These are phyloP conservation scores for Corvus cornix DNA, from an alignment of 2,113 vertebrate genomes.

Conservation along the genomic window DNA sequence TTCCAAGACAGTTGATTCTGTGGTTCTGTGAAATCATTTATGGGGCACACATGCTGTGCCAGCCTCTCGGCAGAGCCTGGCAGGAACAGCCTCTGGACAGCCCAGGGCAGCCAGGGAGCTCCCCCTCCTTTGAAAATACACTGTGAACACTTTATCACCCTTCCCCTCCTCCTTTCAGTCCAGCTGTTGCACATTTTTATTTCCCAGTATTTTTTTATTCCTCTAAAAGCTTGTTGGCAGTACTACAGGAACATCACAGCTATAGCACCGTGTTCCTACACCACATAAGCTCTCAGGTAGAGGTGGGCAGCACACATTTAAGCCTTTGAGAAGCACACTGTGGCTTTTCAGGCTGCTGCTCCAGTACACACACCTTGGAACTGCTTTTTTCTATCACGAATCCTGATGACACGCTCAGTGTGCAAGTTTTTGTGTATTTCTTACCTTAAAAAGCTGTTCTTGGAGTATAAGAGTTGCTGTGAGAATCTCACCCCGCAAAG, in stretches of 20 bases:
- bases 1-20: not conserved
- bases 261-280: rapidly evolving
- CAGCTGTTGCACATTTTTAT: not conserved
- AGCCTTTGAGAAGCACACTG: not conserved
- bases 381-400: rapidly evolving
- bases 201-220: not conserved
- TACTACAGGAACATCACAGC: rapidly evolving
- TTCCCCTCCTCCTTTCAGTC: not conserved
- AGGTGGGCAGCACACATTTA: not conserved
- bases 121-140: not conserved
- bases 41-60: rapidly evolving
- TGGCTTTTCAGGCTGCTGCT: not conserved
- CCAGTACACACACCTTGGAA: not conserved
- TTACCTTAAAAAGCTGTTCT: not conserved
- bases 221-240: no score
- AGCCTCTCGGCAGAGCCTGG: not conserved
- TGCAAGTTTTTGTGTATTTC: not conserved
- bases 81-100: not conserved
- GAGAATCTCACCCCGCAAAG: not conserved
- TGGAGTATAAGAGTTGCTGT: not conserved
- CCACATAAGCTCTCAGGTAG: rapidly evolving
- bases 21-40: not conserved
- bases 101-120: not conserved
- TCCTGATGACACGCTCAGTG: not conserved
- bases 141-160: rapidly evolving